phyloP scores from a whole-genome alignment of 2,113 vertebrate genomes.

The Ceyx cyanopectus region DNA sequence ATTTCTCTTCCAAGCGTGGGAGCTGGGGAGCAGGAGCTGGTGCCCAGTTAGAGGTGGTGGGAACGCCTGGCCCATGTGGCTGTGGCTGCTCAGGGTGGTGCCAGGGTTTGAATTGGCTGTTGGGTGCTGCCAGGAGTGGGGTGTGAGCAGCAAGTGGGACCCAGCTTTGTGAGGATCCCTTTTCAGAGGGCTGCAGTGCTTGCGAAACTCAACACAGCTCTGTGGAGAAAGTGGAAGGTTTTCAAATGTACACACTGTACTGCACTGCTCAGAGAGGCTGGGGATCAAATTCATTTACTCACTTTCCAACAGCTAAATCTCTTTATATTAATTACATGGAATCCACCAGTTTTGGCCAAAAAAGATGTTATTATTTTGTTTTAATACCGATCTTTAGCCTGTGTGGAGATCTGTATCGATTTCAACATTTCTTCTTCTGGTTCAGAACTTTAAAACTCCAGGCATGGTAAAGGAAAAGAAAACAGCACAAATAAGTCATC shows the following conservation, averaged over 20 bases:
- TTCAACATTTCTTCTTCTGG: conserved; percentile 7
- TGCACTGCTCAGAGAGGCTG: neutral
- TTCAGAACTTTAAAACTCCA: neutral
- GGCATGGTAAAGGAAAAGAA: neutral
- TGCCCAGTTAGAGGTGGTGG: accelerated
- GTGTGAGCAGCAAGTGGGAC: neutral
- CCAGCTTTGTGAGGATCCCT: conserved; percentile 44
- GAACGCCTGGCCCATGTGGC: neutral
- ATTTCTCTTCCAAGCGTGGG: neutral
- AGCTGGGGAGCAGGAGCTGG: neutral
- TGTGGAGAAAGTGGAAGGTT: conserved; percentile 6
- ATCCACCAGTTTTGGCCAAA: neutral
- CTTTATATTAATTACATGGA: conserved; percentile 34
- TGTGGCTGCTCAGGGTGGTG: neutral
- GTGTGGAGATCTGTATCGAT: neutral
- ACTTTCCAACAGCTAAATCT: conserved; percentile 23
- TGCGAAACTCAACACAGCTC: neutral
- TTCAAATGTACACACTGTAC: conserved; percentile 34
- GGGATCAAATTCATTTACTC: neutral
- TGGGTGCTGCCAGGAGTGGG: neutral
- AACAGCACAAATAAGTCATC: neutral
- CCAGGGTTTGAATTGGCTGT: conserved; percentile 8
- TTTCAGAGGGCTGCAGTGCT: neutral
- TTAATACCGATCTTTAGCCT: neutral
- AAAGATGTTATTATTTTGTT: neutral